Conservation (phyloP, 2,797 vertebrate species). For the Phoeniculus purpureus region DNA sequence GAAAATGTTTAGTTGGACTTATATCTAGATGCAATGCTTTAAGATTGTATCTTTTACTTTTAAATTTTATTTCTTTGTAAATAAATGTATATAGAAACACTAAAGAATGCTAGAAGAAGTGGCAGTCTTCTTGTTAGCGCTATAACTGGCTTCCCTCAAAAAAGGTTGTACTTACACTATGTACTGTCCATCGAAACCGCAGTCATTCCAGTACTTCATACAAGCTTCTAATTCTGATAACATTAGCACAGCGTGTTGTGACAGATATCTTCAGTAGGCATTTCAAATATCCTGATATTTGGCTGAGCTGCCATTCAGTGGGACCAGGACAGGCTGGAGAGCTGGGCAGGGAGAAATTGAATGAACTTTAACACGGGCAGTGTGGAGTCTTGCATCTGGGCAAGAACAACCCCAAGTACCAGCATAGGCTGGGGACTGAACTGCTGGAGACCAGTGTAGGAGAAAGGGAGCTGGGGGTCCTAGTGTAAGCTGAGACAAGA, state of each 20-base stretch:
- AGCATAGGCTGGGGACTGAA: too few relatives aligned
- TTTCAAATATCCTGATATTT: neutral
- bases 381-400: too few relatives aligned
- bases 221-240: neutral
- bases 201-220: neutral
- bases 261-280: neutral
- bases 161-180: neutral
- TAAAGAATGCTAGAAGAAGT: neutral
- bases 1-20: neutral
- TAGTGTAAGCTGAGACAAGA: too few relatives aligned
- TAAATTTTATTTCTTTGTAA: neutral
- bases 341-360: too few relatives aligned
- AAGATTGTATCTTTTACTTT: neutral
- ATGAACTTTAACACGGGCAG: too few relatives aligned
- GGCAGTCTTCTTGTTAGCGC: neutral
- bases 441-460: too few relatives aligned
- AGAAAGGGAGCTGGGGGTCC: too few relatives aligned
- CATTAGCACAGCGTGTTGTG: neutral
- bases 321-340: too few relatives aligned
- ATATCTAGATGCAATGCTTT: neutral
- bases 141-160: neutral
- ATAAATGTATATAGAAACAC: neutral
- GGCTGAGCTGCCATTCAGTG: too few relatives aligned
- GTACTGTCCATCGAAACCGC: neutral
- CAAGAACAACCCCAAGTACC: too few relatives aligned